These are phyloP conservation scores for Oxyura jamaicensis DNA, from an alignment of 2,113 vertebrate genomes.

Conservation along the genomic window DNA sequence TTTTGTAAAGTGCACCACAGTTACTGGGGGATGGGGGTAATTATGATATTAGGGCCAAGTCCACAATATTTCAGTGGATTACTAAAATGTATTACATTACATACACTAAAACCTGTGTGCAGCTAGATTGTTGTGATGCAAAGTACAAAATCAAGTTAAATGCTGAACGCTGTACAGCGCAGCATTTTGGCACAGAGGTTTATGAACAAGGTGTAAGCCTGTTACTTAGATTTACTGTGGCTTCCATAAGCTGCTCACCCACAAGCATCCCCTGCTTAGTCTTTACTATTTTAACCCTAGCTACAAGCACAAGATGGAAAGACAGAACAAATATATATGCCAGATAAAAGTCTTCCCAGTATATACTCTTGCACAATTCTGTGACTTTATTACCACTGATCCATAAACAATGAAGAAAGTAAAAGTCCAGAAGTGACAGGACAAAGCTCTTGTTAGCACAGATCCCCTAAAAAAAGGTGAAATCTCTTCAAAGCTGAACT, in stretches of 20 bases:
- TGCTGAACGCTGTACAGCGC: background rate
- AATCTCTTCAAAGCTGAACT: background rate
- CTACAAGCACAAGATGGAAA: background rate
- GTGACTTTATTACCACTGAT: background rate
- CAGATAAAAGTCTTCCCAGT: background rate
- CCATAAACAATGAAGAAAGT: background rate
- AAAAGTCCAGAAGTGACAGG: background rate
- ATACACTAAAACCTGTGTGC: background rate
- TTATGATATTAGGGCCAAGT: background rate
- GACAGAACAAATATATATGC: background rate
- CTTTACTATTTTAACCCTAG: background rate
- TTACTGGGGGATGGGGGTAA: background rate
- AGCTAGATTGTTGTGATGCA: background rate
- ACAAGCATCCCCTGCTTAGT: background rate
- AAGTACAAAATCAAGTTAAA: background rate
- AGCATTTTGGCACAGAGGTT: conserved; percentile 25
- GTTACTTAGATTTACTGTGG: background rate
- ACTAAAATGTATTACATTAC: background rate
- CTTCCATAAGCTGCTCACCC: background rate
- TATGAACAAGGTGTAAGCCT: background rate
- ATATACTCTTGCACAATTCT: background rate
- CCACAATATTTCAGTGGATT: background rate
- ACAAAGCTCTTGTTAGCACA: background rate
- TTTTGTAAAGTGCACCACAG: background rate
- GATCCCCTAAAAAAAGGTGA: background rate